These are phyloP conservation scores for Silurus glanis DNA, from an alignment of 2,113 vertebrate genomes.

Conservation along the genomic window DNA sequence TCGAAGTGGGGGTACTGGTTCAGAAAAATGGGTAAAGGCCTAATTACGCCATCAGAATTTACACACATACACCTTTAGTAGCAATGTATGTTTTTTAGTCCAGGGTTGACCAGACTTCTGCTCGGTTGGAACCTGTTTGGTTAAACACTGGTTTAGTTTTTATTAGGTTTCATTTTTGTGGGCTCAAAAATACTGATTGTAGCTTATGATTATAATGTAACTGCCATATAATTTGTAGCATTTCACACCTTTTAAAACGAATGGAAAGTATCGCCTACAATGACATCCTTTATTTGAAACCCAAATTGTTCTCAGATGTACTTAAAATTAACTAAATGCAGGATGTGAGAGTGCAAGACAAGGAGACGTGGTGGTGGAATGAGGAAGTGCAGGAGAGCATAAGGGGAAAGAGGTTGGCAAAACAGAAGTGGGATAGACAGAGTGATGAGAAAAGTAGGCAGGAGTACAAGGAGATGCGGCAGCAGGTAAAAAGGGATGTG, in stretches of 20 bases:
- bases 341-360: no score
- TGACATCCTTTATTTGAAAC: not conserved
- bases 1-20: slow-evolving; percentile 87
- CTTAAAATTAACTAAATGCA: not conserved
- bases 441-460: no score
- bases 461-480: no score
- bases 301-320: not conserved
- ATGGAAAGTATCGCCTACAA: not conserved
- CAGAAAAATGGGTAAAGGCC: slow-evolving; percentile 83
- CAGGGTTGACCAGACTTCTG: not conserved
- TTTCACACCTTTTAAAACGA: not conserved
- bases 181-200: not conserved
- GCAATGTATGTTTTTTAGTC: not conserved
- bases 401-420: no score
- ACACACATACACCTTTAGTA: not conserved
- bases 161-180: no score
- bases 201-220: not conserved
- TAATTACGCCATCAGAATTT: not conserved
- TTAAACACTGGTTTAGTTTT: not conserved
- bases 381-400: no score
- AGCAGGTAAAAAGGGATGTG: no score
- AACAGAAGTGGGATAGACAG: no score
- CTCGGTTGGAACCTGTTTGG: not conserved
- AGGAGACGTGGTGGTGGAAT: no score
- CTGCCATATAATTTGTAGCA: not conserved